Percentiles rank a stretch among this genome's conserved stretches.
Evolutionary conservation across 2,797 vertebrate species (phyloP).

Genomic region (Cirrhinus mrigala): DNA sequence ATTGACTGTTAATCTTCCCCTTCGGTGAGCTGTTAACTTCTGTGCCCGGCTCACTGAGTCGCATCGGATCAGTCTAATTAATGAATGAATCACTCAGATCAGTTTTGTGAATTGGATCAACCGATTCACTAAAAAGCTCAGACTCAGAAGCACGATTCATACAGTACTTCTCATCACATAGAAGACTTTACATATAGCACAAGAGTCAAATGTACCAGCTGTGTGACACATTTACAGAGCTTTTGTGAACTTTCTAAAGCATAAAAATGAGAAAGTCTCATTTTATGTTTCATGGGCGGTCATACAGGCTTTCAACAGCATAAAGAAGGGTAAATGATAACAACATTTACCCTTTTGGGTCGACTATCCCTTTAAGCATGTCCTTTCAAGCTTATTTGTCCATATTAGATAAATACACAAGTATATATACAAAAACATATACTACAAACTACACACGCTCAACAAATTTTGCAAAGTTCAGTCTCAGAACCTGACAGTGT

Average conservation of each 20-base stretch:
- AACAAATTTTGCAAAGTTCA: neutral
- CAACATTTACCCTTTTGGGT: neutral
- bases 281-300: neutral
- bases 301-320: neutral
- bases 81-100: neutral
- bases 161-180: neutral
- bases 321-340: neutral
- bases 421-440: neutral
- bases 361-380: neutral
- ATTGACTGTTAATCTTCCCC: neutral
- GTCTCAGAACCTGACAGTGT: neutral
- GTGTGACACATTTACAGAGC: neutral
- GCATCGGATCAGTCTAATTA: neutral
- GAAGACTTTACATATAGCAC: too few relatives aligned
- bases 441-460: neutral
- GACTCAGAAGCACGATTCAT: neutral
- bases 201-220: neutral
- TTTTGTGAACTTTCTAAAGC: neutral
- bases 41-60: neutral
- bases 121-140: neutral
- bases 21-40: neutral
- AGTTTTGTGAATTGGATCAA: neutral
- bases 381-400: neutral
- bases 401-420: neutral
- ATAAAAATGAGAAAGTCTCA: neutral